These are phyloP conservation scores for Linurgus olivaceus DNA, from an alignment of 2,797 vertebrate genomes.

Conservation along the genomic window DNA sequence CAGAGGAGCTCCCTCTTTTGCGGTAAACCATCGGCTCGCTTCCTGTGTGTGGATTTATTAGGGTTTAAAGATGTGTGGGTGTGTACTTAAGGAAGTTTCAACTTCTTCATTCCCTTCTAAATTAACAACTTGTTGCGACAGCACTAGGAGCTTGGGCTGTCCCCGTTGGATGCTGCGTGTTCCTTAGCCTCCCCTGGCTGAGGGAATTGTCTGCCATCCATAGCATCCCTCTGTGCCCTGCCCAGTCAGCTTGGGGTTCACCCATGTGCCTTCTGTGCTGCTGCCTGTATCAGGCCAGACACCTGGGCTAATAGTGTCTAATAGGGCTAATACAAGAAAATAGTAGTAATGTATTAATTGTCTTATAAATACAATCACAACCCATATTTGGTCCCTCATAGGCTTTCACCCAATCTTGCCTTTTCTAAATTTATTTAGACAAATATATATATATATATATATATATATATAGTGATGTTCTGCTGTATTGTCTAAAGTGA, in stretches of 20 bases:
- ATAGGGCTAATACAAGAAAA: background rate
- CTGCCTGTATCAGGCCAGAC: background rate
- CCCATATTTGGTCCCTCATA: background rate
- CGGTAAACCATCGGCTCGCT: background rate
- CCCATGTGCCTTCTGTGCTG: background rate
- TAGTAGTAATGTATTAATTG: background rate
- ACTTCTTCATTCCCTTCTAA: background rate
- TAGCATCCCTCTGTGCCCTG: background rate
- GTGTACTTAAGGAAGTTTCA: background rate
- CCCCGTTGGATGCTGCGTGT: accelerated
- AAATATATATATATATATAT: no score
- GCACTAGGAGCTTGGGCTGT: background rate
- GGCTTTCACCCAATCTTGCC: background rate
- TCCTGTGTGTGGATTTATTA: background rate
- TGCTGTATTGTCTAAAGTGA: background rate
- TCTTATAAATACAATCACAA: background rate
- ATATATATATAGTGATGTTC: background rate
- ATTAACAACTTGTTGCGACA: background rate
- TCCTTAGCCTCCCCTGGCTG: background rate
- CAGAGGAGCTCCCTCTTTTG: background rate
- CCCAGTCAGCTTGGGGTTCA: background rate
- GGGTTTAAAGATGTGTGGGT: background rate
- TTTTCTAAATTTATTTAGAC: background rate
- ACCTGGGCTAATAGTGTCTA: background rate
- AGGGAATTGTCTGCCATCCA: background rate